These are phyloP conservation scores for Caenorhabditis sp. DNA, from an alignment of 2,888 invertebrate genomes.

Conservation along the genomic window DNA sequence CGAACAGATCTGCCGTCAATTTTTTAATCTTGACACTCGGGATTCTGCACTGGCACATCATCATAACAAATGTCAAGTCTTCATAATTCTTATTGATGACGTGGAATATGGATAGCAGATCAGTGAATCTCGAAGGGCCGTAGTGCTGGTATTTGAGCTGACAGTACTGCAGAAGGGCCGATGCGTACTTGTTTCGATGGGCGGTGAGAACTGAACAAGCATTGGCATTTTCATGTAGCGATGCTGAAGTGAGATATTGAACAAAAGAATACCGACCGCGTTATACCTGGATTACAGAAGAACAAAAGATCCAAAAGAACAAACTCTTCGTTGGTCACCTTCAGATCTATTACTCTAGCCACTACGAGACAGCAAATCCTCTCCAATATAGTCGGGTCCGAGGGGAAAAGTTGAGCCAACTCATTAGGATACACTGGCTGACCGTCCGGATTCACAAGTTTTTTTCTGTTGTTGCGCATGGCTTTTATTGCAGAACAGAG, in stretches of 20 bases:
- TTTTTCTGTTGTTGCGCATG: not conserved
- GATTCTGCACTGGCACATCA: conserved; percentile 3
- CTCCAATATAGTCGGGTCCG: not conserved
- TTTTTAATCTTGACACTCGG: conserved; percentile 16
- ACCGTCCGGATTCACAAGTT: not conserved
- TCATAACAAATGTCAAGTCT: not conserved
- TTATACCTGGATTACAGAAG: conserved; percentile 42
- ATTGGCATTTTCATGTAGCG: too few relatives aligned
- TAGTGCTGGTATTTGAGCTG: conserved; percentile 1
- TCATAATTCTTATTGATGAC: not conserved
- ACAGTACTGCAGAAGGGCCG: not conserved
- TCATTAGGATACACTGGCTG: not conserved
- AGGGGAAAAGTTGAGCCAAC: not conserved
- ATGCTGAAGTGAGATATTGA: too few relatives aligned
- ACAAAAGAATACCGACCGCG: too few relatives aligned
- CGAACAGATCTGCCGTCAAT: not conserved
- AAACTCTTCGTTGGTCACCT: conserved; percentile 32
- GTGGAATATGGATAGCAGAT: conserved; percentile 8
- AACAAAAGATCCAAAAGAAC: conserved; percentile 13
- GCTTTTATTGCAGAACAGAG: not conserved
- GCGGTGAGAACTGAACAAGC: not conserved
- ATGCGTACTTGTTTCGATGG: not conserved
- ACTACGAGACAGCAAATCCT: conserved; percentile 21
- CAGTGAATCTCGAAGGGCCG: conserved; percentile 4
- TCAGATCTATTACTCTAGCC: not conserved